These are phyloP conservation scores for Homarus americanus DNA, from an alignment of 1,140 invertebrate species.

Conservation along the genomic window DNA sequence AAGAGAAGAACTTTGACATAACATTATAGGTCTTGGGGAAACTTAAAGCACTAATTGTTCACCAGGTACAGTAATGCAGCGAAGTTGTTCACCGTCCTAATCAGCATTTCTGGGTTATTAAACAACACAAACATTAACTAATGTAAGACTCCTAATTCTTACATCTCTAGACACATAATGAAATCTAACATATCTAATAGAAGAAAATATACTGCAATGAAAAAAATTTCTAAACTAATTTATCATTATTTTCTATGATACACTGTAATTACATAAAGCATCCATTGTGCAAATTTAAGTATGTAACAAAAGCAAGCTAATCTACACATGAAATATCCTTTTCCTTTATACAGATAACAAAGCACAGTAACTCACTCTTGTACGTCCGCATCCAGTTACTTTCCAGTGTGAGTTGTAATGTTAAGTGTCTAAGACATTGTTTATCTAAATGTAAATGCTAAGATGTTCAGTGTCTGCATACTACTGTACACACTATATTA, in stretches of 20 bases:
- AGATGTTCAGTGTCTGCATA: too few relatives aligned
- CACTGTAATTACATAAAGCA: not conserved
- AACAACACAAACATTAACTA: constrained; percentile 23
- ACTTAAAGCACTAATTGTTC: not conserved
- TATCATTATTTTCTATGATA: not conserved
- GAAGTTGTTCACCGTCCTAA: not conserved
- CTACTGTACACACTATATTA: too few relatives aligned
- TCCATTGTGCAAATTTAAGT: not conserved
- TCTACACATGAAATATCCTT: not conserved
- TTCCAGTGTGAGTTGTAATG: not conserved
- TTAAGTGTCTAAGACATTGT: not conserved
- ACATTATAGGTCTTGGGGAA: not conserved
- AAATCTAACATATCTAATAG: not conserved
- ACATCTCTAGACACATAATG: not conserved
- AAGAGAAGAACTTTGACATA: constrained; percentile 32
- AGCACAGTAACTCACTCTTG: too few relatives aligned
- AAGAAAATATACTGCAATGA: too few relatives aligned
- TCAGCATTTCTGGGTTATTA: constrained; percentile 1
- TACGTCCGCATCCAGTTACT: too few relatives aligned
- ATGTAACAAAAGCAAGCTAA: not conserved
- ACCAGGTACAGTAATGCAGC: constrained; percentile 30
- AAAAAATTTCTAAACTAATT: not conserved
- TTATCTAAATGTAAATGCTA: not conserved
- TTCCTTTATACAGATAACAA: too few relatives aligned
- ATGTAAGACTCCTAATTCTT: not conserved